phyloP scores from a whole-genome alignment of 2,113 vertebrate species.

The Lipophrys pholis region DNA sequence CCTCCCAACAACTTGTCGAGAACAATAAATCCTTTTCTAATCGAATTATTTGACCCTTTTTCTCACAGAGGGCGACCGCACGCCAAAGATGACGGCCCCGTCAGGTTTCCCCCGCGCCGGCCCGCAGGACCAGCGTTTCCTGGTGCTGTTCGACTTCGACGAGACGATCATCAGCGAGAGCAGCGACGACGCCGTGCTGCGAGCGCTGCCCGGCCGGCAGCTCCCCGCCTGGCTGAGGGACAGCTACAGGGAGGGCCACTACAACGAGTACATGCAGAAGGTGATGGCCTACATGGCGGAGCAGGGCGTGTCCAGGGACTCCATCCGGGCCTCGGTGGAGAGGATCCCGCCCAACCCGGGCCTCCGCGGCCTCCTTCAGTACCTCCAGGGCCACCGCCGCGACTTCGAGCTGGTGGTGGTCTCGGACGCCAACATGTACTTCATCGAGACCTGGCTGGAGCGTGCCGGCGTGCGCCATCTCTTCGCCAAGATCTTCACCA shows the following conservation, averaged over 20 bases:
- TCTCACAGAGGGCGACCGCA: conserved; percentile 31
- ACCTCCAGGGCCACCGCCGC: conserved; percentile 83
- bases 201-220: conserved; percentile 82
- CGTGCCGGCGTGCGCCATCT: conserved; percentile 79
- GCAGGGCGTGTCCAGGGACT: conserved; percentile 84
- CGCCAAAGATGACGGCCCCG: conserved; percentile 76
- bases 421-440: conserved; percentile 93
- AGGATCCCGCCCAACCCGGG: conserved; percentile 88
- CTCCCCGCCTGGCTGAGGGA: conserved; percentile 86
- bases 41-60: not conserved
- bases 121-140: conserved; percentile 72
- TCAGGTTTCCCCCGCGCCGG: not conserved
- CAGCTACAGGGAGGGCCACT: conserved; percentile 85
- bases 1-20: not conserved
- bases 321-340: conserved; percentile 84
- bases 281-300: conserved; percentile 89
- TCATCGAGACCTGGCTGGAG: conserved; percentile 88
- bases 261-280: conserved; percentile 90
- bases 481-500: conserved; percentile 91
- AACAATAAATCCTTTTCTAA: not conserved
- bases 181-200: conserved; percentile 89
- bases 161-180: conserved; percentile 93
- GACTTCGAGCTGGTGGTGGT: conserved; percentile 91
- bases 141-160: conserved; percentile 94
- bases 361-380: conserved; percentile 86